Evolutionary conservation across 2,113 vertebrate species (phyloP), one percentile per base, ranked within the genome.

Genomic region (Phyllostomus discolor): DNA sequence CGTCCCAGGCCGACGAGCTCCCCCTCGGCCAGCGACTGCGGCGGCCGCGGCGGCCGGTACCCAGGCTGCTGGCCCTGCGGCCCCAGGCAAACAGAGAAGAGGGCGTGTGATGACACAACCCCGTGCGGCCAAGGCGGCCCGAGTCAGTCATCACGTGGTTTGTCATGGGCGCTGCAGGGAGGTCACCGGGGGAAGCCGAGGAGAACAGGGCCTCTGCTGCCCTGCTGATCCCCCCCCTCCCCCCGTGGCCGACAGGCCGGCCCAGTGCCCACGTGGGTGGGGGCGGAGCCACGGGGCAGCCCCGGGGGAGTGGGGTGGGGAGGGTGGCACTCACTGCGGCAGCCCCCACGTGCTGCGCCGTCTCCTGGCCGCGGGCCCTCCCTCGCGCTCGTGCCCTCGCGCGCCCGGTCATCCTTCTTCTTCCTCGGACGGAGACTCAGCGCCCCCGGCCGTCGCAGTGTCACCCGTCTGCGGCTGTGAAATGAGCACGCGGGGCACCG

Each of bases 321-420:
- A 33, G 16, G 41, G 41, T 1, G 7, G 46, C 50, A 57, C 78
- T 82, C 97, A 99, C 99, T 76, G 64, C 28, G 10, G 98, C 73
- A 19, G 98, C 97, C 33, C 98, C 98, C 0, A 95, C 89, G 0
- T 97, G 9, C 64, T 94, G 88, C 28, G 3, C 0, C 0, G 67
- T 0, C 48, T 98, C 98, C 52, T 99, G 99, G 1, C 98, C 99
- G 0, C 99, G 99, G 1, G 98, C 99, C 88, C 99, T 97, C 72
- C 99, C 99, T 69, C 99, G 96, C 0, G 99, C 98, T 96, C 99
- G 97, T 0, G 99, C 98, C 97, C 99, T 97, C 4, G 99, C 99
- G 73, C 99, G 98, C 57, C 99, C 99, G 0, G 98, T 98, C 99
- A 99, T 99, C 19, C 9, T 5, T 69, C 90, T 88, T 57, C 78